These are phyloP conservation scores for Mus pahari DNA, from an alignment of 2,113 vertebrate genomes.

Conservation along the genomic window DNA sequence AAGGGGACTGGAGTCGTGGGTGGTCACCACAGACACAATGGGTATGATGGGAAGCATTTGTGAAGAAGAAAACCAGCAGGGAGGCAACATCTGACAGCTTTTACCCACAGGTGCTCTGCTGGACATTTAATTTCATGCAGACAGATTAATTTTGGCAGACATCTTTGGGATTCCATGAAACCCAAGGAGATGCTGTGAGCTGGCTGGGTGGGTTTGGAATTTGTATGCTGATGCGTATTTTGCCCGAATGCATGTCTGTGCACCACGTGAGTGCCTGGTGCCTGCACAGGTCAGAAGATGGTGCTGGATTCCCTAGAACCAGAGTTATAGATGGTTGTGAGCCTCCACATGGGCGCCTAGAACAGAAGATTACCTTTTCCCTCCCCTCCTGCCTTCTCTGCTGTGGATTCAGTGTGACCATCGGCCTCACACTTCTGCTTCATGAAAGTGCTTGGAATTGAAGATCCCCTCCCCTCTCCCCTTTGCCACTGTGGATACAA, in stretches of 20 bases:
- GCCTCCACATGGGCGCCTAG: background rate
- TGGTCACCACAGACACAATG: background rate
- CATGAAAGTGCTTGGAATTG: background rate
- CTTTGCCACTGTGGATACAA: background rate
- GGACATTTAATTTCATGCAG: background rate
- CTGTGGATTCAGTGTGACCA: background rate
- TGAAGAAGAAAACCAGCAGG: background rate
- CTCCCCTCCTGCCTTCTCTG: background rate
- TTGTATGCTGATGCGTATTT: background rate
- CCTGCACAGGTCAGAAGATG: background rate
- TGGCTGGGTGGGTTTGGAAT: background rate
- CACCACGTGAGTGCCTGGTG: background rate
- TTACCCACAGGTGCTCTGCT: background rate
- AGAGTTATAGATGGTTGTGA: background rate
- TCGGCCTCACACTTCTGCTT: background rate
- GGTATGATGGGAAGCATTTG: background rate
- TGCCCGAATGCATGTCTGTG: background rate
- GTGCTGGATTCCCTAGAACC: background rate
- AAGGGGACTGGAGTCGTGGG: background rate
- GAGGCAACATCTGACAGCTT: background rate
- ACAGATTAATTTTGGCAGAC: background rate
- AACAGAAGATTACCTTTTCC: no score
- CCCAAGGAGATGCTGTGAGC: background rate
- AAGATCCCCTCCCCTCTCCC: background rate
- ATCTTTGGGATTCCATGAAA: slow-evolving; percentile 23